Evolutionary conservation across 2,113 vertebrate species (phyloP).

Genomic region (Camarhynchus parvulus): DNA sequence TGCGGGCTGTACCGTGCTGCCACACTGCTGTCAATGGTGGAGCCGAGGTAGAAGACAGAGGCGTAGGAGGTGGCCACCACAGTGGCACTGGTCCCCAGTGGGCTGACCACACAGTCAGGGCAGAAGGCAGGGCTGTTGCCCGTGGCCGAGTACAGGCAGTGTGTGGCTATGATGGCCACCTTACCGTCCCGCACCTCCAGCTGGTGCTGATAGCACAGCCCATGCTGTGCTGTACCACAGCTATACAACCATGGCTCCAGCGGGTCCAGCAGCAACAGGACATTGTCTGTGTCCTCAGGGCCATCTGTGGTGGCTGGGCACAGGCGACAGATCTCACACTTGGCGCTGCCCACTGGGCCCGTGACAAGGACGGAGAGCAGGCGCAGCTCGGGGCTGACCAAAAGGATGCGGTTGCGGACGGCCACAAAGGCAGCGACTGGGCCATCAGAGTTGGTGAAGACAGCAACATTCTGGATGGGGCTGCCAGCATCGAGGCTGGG

Average conservation of each 20-base stretch:
- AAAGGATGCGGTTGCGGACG: constrained; percentile 84
- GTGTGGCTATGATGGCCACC: not conserved
- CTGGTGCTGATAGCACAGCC: constrained; percentile 88
- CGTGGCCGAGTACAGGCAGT: constrained; percentile 80
- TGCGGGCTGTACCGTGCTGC: constrained; percentile 82
- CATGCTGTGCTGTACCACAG: constrained; percentile 84
- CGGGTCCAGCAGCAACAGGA: constrained; percentile 85
- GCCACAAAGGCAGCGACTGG: constrained; percentile 76
- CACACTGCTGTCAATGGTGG: constrained; percentile 82
- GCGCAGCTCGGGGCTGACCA: constrained; percentile 71
- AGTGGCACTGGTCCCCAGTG: constrained; percentile 85
- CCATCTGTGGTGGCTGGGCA: not conserved
- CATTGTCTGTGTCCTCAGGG: constrained; percentile 80
- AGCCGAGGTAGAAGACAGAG: constrained; percentile 87
- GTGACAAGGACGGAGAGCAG: constrained; percentile 77
- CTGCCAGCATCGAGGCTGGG: constrained; percentile 77
- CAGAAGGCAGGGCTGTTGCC: constrained; percentile 80
- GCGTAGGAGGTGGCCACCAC: constrained; percentile 82
- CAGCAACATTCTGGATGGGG: constrained; percentile 83
- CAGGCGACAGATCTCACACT: constrained; percentile 79
- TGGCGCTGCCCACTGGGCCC: constrained; percentile 81
- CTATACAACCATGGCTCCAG: constrained; percentile 85
- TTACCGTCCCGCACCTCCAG: not conserved
- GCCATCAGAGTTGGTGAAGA: not conserved
- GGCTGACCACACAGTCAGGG: constrained; percentile 90